Conservation (phyloP, 2,888 invertebrate species). For the Alloscopus bannaensis region DNA sequence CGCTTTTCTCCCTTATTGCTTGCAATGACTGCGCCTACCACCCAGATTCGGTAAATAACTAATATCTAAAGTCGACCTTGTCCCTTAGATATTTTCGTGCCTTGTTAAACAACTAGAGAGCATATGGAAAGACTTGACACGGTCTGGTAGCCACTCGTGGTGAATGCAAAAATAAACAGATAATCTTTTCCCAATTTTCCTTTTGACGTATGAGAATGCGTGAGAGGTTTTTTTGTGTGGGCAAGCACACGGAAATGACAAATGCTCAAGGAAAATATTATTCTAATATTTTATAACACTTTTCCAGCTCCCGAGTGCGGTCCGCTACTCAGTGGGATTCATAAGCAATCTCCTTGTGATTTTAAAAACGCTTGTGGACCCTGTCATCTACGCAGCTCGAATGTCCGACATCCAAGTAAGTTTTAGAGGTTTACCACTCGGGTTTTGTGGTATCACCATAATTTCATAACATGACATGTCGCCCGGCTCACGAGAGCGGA, state of each 20-base stretch:
- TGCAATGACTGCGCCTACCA: constrained; percentile 77
- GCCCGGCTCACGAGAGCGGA: too few species aligned
- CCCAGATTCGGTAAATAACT: constrained; percentile 68
- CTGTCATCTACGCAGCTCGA: constrained; percentile 82
- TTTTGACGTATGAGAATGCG: too few species aligned
- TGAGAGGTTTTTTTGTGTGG: too few species aligned
- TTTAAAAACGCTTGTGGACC: constrained; percentile 81
- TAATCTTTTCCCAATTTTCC: too few species aligned
- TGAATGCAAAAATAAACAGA: neutral
- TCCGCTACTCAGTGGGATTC: constrained; percentile 73
- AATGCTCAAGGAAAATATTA: too few species aligned
- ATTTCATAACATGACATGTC: neutral
- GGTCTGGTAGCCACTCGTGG: neutral
- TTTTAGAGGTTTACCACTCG: neutral
- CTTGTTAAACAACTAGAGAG: neutral
- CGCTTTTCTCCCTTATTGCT: constrained; percentile 78
- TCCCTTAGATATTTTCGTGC: neutral
- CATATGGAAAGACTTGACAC: neutral
- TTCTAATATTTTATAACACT: neutral
- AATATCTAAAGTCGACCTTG: constrained; percentile 1
- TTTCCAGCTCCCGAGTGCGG: constrained; percentile 72
- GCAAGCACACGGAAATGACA: too few species aligned
- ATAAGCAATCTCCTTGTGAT: constrained; percentile 79
- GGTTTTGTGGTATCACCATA: neutral
- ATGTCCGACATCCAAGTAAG: constrained; percentile 81